Conservation (phyloP, 2,888 invertebrate genomes). For the Zygogramma bicolorata region DNA sequence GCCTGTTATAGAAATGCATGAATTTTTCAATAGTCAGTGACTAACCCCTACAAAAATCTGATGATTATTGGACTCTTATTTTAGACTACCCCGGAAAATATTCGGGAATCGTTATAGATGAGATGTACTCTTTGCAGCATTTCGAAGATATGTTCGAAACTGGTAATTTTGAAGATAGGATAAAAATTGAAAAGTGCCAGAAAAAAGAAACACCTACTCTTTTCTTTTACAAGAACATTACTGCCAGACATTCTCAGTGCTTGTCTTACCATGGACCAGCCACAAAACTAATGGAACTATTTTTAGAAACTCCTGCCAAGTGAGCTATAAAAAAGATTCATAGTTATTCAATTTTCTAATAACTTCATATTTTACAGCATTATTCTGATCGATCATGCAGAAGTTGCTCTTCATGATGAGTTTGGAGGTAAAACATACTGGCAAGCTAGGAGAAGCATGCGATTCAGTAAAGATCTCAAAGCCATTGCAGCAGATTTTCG, state of each 20-base stretch:
- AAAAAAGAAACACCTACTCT: slow-evolving; percentile 70
- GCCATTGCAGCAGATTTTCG: slow-evolving; percentile 79
- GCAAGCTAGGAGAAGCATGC: slow-evolving; percentile 91
- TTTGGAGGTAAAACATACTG: slow-evolving; percentile 89
- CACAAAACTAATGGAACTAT: slow-evolving; percentile 73
- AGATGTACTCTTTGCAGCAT: slow-evolving; percentile 85
- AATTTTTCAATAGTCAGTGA: slow-evolving; percentile 76
- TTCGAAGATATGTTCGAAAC: slow-evolving; percentile 87
- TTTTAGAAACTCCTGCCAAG: slow-evolving; percentile 68
- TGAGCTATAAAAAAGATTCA: no score
- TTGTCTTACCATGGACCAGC: slow-evolving; percentile 86
- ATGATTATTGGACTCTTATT: slow-evolving; percentile 39
- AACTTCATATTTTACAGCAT: slow-evolving; percentile 63
- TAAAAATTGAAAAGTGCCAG: slow-evolving; percentile 73
- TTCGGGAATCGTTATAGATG: slow-evolving; percentile 73
- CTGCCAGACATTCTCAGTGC: slow-evolving; percentile 77
- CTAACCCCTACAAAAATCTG: neutral
- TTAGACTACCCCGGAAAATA: slow-evolving; percentile 66
- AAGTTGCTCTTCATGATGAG: slow-evolving; percentile 87
- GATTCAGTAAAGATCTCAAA: slow-evolving; percentile 80
- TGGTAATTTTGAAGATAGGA: slow-evolving; percentile 86
- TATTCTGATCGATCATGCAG: slow-evolving; percentile 83
- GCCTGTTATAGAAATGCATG: slow-evolving; percentile 88
- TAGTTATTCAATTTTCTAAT: neutral
- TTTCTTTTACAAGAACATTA: slow-evolving; percentile 81